Conservation (phyloP, 2,888 invertebrate genomes). For the Atethmia centrago region DNA sequence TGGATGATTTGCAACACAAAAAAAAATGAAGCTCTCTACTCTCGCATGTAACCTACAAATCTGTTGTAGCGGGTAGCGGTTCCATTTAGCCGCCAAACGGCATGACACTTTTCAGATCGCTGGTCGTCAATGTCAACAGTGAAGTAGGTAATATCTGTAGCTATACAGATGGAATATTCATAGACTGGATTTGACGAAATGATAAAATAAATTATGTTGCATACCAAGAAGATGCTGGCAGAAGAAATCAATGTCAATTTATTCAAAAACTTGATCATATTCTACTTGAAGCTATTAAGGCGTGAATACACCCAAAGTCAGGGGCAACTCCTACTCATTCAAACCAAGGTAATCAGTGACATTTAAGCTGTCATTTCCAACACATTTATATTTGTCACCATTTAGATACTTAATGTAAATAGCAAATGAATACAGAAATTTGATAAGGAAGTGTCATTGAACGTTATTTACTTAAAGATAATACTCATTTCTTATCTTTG, state of each 20-base stretch:
- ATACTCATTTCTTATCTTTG: constrained; percentile 63
- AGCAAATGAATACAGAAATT: constrained; percentile 66
- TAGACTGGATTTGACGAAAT: not conserved
- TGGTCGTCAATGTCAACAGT: constrained; percentile 16
- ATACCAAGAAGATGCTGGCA: not conserved
- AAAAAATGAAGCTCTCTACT: too few relatives aligned
- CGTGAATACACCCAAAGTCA: constrained; percentile 40
- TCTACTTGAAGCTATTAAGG: constrained; percentile 12
- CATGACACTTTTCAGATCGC: constrained; percentile 21
- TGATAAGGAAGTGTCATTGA: constrained; percentile 77
- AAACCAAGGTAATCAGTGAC: constrained; percentile 56
- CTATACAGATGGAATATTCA: not conserved
- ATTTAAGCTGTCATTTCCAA: constrained; percentile 57
- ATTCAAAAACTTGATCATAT: constrained; percentile 22
- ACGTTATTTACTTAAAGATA: constrained; percentile 73
- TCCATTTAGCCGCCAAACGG: constrained; percentile 21
- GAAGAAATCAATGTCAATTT: constrained; percentile 19
- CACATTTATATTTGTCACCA: constrained; percentile 62
- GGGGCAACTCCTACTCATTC: constrained; percentile 37
- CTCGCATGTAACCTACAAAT: constrained; percentile 34
- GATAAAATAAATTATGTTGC: not conserved
- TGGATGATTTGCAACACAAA: too few relatives aligned
- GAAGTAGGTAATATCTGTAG: not conserved
- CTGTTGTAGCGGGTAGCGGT: constrained; percentile 39
- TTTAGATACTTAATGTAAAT: constrained; percentile 66